Percentiles rank a stretch among this genome's conserved stretches.
Conservation (phyloP, 2,888 invertebrate species). For the Cheilosia impressa region DNA sequence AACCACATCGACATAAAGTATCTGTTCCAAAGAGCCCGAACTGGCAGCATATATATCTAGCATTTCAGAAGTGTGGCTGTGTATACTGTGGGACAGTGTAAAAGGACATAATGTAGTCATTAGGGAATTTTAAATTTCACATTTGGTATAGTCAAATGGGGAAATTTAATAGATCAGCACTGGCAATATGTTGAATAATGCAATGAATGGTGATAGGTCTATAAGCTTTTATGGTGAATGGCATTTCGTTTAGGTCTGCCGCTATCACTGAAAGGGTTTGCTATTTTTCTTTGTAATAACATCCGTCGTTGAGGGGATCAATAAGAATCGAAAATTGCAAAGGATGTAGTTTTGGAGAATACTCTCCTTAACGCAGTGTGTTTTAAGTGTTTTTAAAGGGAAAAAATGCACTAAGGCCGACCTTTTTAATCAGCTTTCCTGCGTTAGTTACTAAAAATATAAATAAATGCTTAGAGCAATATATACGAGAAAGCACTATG, state of each 20-base stretch:
- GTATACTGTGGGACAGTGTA: slow-evolving; percentile 27
- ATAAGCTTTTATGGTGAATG: background rate
- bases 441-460: too few species aligned
- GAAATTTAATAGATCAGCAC: slow-evolving; percentile 58
- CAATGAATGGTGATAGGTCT: slow-evolving; percentile 1
- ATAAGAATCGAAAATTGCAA: too few species aligned
- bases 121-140: slow-evolving; percentile 72
- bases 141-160: slow-evolving; percentile 53
- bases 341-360: too few species aligned
- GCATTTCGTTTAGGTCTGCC: background rate
- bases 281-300: too few species aligned
- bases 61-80: slow-evolving; percentile 25
- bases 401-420: too few species aligned
- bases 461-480: too few species aligned
- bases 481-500: too few species aligned
- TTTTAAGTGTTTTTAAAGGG: too few species aligned
- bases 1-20: slow-evolving; percentile 72
- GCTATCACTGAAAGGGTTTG: background rate
- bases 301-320: too few species aligned
- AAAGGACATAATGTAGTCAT: slow-evolving; percentile 66
- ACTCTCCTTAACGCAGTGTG: too few species aligned
- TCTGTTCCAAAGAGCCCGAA: slow-evolving; percentile 46
- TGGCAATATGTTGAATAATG: slow-evolving; percentile 25
- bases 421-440: too few species aligned
- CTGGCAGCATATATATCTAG: background rate